phyloP scores from a whole-genome alignment of 1,140 invertebrate species.

The Bombus ignitus region DNA sequence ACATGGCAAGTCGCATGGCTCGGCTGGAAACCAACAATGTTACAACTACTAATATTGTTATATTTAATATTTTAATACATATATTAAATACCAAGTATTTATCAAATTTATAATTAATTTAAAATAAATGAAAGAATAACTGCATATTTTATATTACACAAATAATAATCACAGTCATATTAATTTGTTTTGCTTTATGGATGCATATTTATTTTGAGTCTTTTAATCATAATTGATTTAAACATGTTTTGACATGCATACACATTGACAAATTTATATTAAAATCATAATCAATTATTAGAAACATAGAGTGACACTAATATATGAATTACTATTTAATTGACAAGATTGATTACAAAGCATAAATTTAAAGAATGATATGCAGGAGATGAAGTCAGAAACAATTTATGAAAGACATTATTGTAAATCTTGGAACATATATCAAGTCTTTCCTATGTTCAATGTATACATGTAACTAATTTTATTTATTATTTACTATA shows the following conservation, averaged over 20 bases:
- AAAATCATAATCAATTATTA: not conserved
- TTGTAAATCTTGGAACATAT: not conserved
- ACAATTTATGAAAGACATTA: not conserved
- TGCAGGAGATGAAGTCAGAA: not conserved
- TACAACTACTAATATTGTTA: not conserved
- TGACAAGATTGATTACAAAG: not conserved
- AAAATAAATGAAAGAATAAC: not conserved
- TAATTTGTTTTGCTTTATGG: not conserved
- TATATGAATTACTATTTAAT: not conserved
- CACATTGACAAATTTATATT: not conserved
- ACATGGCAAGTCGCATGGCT: conserved; percentile 89
- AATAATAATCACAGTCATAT: too few species aligned
- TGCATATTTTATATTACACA: too few species aligned
- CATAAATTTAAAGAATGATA: not conserved
- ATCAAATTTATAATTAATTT: not conserved
- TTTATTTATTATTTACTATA: not conserved
- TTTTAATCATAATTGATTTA: too few species aligned
- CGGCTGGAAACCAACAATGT: conserved; percentile 81
- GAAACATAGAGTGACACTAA: not conserved
- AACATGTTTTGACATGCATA: not conserved
- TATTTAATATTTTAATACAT: not conserved
- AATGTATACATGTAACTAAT: not conserved
- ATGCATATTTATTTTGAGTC: not conserved
- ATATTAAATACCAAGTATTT: not conserved
- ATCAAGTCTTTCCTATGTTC: not conserved